These are phyloP conservation scores for Philonicus albiceps DNA, from an alignment of 2,888 invertebrate species.

Conservation along the genomic window DNA sequence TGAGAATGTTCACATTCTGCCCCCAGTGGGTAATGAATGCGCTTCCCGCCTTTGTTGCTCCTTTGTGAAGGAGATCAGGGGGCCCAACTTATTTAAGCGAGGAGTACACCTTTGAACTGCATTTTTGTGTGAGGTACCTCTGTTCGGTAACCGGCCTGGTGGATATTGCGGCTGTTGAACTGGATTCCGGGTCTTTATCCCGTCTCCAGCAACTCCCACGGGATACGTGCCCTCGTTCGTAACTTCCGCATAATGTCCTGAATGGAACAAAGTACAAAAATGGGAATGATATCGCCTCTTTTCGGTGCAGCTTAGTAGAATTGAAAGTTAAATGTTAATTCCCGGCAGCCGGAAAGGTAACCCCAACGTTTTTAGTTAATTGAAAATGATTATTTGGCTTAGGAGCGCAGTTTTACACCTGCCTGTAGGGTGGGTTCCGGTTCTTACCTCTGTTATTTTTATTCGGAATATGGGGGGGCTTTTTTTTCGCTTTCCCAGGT, in stretches of 20 bases:
- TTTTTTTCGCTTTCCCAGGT: neutral
- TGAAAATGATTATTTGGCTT: neutral
- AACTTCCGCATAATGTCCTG: slow-evolving; percentile 5
- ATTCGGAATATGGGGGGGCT: neutral
- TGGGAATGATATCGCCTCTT: neutral
- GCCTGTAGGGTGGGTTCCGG: neutral
- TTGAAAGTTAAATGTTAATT: slow-evolving; percentile 8
- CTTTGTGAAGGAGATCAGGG: neutral
- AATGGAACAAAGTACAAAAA: neutral
- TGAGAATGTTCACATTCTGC: neutral
- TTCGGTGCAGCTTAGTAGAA: neutral
- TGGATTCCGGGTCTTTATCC: neutral
- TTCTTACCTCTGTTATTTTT: neutral
- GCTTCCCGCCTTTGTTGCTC: neutral
- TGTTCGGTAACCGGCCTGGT: neutral
- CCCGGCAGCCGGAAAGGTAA: neutral
- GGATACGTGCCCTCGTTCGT: neutral
- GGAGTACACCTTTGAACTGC: slow-evolving; percentile 19
- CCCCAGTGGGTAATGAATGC: neutral
- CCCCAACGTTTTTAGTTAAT: neutral
- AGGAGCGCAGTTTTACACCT: neutral
- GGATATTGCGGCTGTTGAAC: slow-evolving; percentile 2
- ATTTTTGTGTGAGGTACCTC: neutral
- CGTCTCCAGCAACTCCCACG: neutral
- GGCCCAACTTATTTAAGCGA: neutral